Evolutionary conservation across 2,797 vertebrate species (phyloP).

Genomic region (Ctenopoma kingsleyae): DNA sequence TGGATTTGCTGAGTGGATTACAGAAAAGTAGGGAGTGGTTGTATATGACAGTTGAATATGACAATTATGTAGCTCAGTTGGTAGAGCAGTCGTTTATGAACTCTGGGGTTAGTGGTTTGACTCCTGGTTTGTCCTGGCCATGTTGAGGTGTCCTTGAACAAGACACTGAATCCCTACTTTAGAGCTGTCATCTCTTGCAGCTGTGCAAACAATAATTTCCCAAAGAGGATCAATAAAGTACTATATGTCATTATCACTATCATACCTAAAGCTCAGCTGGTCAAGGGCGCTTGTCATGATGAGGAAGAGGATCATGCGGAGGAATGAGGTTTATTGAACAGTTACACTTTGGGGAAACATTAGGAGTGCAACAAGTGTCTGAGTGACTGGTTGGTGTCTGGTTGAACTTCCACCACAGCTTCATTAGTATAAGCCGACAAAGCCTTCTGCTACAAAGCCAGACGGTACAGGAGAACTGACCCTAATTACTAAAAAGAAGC

Average conservation of each 20-base stretch:
- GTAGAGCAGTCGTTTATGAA: too few species aligned
- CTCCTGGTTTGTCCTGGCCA: too few species aligned
- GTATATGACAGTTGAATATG: too few species aligned
- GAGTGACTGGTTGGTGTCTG: too few species aligned
- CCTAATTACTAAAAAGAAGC: slow-evolving; percentile 32
- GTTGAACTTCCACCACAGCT: slow-evolving; percentile 24
- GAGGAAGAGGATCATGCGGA: background rate
- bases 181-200: too few species aligned
- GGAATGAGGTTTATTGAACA: slow-evolving; percentile 9
- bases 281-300: background rate
- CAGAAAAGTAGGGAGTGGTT: background rate
- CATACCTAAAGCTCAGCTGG: background rate
- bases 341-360: background rate
- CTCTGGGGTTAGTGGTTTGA: too few species aligned
- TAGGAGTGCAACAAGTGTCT: background rate
- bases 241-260: background rate
- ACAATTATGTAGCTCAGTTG: too few species aligned
- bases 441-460: slow-evolving; percentile 17
- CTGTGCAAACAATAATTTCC: background rate
- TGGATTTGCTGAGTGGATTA: slow-evolving; percentile 19
- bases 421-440: slow-evolving; percentile 32
- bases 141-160: too few species aligned
- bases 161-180: too few species aligned
- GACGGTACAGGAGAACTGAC: slow-evolving; percentile 22
- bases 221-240: too few species aligned